A percentile compares a stretch with the other conserved stretches of the same genome.
These are phyloP conservation scores for Pollachius pollachius DNA, from an alignment of 2,113 vertebrate genomes.

Conservation along the genomic window DNA sequence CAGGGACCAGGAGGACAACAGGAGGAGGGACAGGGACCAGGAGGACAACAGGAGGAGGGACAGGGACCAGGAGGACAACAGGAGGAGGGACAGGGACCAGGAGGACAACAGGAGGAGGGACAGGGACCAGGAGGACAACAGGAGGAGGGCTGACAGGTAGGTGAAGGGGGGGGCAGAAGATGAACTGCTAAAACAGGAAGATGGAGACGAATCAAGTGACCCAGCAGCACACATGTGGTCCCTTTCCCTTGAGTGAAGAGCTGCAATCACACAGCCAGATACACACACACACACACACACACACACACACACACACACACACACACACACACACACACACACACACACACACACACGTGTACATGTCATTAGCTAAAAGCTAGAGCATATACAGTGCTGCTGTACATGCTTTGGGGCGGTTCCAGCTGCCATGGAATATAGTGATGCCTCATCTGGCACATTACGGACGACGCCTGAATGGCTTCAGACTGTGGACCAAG, in stretches of 20 bases:
- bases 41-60: background rate
- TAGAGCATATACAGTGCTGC: too few relatives aligned
- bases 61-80: background rate
- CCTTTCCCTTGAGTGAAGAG: conserved; percentile 34
- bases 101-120: background rate
- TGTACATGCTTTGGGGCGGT: too few relatives aligned
- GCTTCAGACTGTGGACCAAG: too few relatives aligned
- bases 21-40: background rate
- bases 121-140: conserved; percentile 7
- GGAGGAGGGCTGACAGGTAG: conserved; percentile 8
- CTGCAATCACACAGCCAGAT: conserved; percentile 5
- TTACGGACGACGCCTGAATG: too few relatives aligned
- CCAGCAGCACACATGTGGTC: conserved; percentile 58
- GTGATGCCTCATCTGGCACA: conserved; percentile 42
- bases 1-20: conserved; percentile 1
- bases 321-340: conserved; percentile 9
- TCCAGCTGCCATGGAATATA: conserved; percentile 10
- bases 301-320: background rate
- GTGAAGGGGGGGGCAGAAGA: conserved; percentile 13
- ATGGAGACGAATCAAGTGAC: conserved; percentile 41
- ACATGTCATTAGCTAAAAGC: too few relatives aligned
- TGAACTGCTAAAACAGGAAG: conserved; percentile 9
- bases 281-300: conserved; percentile 30
- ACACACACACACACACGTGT: conserved; percentile 29
- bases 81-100: background rate